phyloP scores from a whole-genome alignment of 2,888 invertebrate species.

The Melieria crassipennis region DNA sequence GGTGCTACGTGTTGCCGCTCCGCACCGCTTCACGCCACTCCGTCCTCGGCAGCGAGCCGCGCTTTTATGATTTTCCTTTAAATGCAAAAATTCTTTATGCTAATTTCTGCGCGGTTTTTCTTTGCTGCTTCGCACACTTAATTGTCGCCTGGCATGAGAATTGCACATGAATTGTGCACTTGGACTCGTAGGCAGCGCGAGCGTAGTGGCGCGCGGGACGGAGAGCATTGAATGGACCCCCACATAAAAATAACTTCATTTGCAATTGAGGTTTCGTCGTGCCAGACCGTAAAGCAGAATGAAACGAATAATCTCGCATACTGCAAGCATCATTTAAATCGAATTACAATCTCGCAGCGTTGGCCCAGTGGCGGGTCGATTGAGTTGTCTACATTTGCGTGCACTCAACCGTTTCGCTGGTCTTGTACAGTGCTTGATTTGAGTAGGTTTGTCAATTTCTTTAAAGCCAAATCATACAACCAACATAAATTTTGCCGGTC shows the following conservation, averaged over 20 bases:
- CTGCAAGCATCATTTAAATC: conserved; percentile 1
- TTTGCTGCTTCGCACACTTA: conserved; percentile 19
- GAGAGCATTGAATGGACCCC: neutral
- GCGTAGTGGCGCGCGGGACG: too few relatives aligned
- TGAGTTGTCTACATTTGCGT: too few relatives aligned
- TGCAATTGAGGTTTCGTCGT: conserved; percentile 5
- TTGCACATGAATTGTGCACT: conserved; percentile 24
- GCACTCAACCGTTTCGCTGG: too few relatives aligned
- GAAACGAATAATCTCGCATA: neutral
- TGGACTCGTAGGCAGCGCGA: neutral
- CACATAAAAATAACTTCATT: conserved; percentile 22
- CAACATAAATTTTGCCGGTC: too few relatives aligned
- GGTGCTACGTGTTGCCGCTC: neutral
- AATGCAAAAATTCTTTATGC: conserved; percentile 20
- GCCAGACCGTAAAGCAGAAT: conserved; percentile 4
- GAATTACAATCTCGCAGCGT: neutral
- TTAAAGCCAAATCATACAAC: too few relatives aligned
- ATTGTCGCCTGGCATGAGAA: conserved; percentile 27
- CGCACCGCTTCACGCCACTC: too few relatives aligned
- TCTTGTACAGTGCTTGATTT: too few relatives aligned
- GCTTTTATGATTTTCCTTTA: neutral
- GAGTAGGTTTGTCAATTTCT: too few relatives aligned
- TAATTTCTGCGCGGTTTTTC: conserved; percentile 13
- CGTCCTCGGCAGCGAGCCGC: too few relatives aligned
- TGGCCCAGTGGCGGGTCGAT: too few relatives aligned